Evolutionary conservation across 2,797 vertebrate species (phyloP).

Genomic region (Amphiprion clarkii): DNA sequence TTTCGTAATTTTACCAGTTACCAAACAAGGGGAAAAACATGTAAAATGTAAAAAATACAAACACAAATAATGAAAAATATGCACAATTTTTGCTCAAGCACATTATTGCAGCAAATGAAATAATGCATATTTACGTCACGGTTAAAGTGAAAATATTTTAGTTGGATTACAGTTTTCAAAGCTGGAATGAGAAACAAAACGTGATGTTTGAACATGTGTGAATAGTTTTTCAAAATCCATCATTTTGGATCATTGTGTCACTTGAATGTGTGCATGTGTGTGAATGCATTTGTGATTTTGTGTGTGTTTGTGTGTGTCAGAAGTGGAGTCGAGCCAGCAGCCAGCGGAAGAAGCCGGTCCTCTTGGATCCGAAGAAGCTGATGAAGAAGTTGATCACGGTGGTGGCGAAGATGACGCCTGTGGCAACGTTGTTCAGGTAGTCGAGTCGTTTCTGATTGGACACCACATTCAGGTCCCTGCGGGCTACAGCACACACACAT

Average conservation of each 20-base stretch:
- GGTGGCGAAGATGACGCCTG: slow-evolving; percentile 77
- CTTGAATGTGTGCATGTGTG: not conserved
- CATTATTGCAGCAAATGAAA: slow-evolving; percentile 37
- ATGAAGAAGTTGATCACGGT: slow-evolving; percentile 79
- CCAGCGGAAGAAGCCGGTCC: slow-evolving; percentile 84
- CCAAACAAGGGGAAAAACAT: not conserved
- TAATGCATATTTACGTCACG: slow-evolving; percentile 17
- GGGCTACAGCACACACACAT: slow-evolving; percentile 68
- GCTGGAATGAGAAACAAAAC: slow-evolving; percentile 3
- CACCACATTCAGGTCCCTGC: slow-evolving; percentile 83
- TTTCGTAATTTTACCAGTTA: not conserved
- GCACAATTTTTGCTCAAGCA: slow-evolving; percentile 9
- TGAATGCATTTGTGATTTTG: not conserved
- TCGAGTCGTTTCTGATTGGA: slow-evolving; percentile 83
- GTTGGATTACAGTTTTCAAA: slow-evolving; percentile 48
- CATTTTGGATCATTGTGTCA: too few relatives aligned
- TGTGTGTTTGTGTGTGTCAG: slow-evolving; percentile 56
- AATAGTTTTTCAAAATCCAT: slow-evolving; percentile 18
- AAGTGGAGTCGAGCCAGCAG: slow-evolving; percentile 81
- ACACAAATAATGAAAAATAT: slow-evolving; percentile 10
- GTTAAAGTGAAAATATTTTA: slow-evolving; percentile 59
- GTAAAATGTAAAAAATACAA: slow-evolving; percentile 1
- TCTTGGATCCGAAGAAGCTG: slow-evolving; percentile 83
- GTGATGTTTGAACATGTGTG: not conserved
- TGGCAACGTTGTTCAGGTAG: slow-evolving; percentile 81